Evolutionary conservation across 2,797 vertebrate species (phyloP).

Genomic region (Tolypeutes matacus): DNA sequence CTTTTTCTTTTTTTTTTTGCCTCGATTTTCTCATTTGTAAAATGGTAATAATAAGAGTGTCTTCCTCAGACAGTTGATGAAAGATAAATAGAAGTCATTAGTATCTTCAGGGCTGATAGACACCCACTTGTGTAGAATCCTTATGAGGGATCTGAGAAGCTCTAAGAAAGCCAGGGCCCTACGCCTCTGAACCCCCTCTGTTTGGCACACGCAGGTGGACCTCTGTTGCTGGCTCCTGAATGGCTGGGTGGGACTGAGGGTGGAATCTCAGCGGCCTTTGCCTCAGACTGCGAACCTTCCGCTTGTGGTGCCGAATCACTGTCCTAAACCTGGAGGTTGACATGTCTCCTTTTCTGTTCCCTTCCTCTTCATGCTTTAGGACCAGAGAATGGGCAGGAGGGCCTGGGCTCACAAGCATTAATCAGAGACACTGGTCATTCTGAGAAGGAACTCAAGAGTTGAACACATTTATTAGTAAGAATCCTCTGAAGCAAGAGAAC

Average conservation of each 20-base stretch:
- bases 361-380: background rate
- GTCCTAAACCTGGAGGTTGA: background rate
- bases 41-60: background rate
- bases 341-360: background rate
- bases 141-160: background rate
- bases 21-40: background rate
- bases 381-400: background rate
- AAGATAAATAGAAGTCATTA: background rate
- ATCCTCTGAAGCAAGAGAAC: background rate
- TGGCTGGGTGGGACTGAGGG: background rate
- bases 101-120: background rate
- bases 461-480: background rate
- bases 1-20: background rate
- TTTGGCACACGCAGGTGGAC: background rate
- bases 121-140: background rate
- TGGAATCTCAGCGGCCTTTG: background rate
- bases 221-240: rapidly evolving
- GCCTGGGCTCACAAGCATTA: background rate
- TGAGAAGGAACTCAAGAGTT: background rate
- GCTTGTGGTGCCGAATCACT: background rate
- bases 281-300: background rate
- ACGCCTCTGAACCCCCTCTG: background rate
- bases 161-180: background rate
- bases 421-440: background rate
- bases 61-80: background rate